A percentile compares a stretch with the other conserved stretches of the same genome.
phyloP scores from a whole-genome alignment of 2,888 invertebrate species.

The Heliconius ismenius region DNA sequence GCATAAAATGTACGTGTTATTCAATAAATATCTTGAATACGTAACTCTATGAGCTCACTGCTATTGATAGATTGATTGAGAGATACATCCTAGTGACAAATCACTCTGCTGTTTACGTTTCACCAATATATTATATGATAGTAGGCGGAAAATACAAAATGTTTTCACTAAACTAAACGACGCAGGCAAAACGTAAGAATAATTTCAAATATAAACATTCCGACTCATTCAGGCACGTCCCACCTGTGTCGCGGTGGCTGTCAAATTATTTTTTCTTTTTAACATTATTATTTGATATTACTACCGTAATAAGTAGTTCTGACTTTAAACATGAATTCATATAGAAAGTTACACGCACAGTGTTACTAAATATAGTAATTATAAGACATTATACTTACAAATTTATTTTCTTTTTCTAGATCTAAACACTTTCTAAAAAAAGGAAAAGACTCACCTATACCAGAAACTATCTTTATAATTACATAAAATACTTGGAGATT shows the following conservation, averaged over 20 bases:
- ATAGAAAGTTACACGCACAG: constrained; percentile 3
- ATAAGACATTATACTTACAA: neutral
- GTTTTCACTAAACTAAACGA: neutral
- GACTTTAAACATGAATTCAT: neutral
- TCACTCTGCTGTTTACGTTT: neutral
- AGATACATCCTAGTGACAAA: neutral
- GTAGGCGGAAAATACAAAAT: neutral
- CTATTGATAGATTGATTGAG: neutral
- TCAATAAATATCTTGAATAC: too few species aligned
- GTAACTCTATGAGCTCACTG: neutral
- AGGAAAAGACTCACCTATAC: neutral
- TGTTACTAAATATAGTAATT: neutral
- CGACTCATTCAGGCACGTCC: neutral
- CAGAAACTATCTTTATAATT: neutral
- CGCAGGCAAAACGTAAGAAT: neutral
- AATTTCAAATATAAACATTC: neutral
- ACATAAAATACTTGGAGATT: neutral
- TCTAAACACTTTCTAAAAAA: constrained; percentile 3
- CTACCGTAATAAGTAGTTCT: neutral
- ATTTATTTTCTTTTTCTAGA: neutral
- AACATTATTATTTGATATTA: neutral
- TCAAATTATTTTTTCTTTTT: neutral
- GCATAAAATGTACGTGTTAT: too few species aligned
- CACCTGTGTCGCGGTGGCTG: neutral
- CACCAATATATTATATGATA: neutral